Conservation (phyloP, 1,140 invertebrate genomes). For the Ceratoteleas bidentatus region DNA sequence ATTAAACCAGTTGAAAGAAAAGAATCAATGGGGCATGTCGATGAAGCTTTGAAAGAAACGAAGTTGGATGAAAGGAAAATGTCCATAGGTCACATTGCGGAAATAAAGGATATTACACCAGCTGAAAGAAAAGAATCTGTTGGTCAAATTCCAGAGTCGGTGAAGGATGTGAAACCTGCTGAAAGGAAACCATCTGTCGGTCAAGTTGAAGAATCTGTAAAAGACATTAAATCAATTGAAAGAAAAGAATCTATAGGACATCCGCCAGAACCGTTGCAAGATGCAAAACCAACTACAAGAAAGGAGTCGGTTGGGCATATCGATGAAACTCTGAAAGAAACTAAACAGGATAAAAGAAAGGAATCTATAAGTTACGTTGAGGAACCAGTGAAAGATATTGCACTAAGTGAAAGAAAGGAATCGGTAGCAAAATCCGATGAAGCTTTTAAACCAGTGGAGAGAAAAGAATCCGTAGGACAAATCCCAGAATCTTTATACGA, state of each 20-base stretch:
- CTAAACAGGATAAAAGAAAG: not conserved
- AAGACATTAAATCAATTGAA: conserved; percentile 48
- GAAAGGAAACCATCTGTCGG: not conserved
- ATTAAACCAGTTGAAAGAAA: not conserved
- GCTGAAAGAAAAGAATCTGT: not conserved
- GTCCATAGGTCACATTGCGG: not conserved
- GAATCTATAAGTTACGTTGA: conserved; percentile 40
- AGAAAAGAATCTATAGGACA: conserved; percentile 14
- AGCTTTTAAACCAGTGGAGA: not conserved
- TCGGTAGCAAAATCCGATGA: conserved; percentile 27
- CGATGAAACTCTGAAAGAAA: conserved; percentile 17
- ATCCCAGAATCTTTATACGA: too few species aligned
- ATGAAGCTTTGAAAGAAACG: conserved; percentile 14
- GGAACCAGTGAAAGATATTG: conserved; percentile 12
- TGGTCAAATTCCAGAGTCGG: too few species aligned
- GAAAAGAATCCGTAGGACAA: not conserved
- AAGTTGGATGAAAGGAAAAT: not conserved
- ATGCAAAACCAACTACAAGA: too few species aligned
- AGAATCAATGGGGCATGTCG: conserved; percentile 31
- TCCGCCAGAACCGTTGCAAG: too few species aligned
- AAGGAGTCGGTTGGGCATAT: too few species aligned
- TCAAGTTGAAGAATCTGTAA: conserved; percentile 3
- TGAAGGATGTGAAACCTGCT: too few species aligned
- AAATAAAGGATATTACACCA: not conserved
- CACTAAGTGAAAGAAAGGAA: conserved; percentile 13